phyloP scores from a whole-genome alignment of 2,797 vertebrate species.

The Jordanella pulchra region DNA sequence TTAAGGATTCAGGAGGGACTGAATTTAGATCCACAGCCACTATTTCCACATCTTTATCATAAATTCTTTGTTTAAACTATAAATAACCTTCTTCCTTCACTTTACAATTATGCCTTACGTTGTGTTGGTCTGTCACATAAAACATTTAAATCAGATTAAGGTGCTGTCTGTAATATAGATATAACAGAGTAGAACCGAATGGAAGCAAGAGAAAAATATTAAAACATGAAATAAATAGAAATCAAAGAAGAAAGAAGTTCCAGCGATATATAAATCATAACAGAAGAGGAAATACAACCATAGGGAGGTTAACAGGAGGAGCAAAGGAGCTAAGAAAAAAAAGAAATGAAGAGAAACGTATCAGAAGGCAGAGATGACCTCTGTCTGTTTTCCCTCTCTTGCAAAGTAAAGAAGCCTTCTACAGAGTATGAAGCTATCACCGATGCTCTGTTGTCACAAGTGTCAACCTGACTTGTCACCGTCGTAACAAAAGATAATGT shows the following conservation, averaged over 20 bases:
- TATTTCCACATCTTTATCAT: not conserved
- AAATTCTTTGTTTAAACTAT: not conserved
- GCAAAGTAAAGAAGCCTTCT: slow-evolving; percentile 56
- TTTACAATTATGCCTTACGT: not conserved
- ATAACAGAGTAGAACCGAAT: not conserved
- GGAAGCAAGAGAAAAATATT: slow-evolving; percentile 24
- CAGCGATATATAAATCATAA: not conserved
- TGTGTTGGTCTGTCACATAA: not conserved
- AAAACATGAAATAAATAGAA: slow-evolving; percentile 8
- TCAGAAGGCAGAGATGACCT: slow-evolving; percentile 19
- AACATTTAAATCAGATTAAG: not conserved
- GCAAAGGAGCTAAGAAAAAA: not conserved
- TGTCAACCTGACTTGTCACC: slow-evolving; percentile 40
- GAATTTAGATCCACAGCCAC: not conserved
- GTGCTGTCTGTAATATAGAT: not conserved
- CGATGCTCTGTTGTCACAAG: slow-evolving; percentile 40
- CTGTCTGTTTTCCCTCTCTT: slow-evolving; percentile 35
- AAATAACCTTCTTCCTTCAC: not conserved
- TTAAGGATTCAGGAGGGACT: not conserved
- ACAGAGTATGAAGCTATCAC: slow-evolving; percentile 43
- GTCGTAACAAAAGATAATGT: slow-evolving; percentile 28
- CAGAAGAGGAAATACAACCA: not conserved
- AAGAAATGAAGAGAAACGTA: not conserved
- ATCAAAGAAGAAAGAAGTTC: not conserved
- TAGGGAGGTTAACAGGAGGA: slow-evolving; percentile 1